A percentile compares a stretch with the other conserved stretches of the same genome.
Evolutionary conservation across 2,888 invertebrate species (phyloP).

Genomic region (Helleia helle): DNA sequence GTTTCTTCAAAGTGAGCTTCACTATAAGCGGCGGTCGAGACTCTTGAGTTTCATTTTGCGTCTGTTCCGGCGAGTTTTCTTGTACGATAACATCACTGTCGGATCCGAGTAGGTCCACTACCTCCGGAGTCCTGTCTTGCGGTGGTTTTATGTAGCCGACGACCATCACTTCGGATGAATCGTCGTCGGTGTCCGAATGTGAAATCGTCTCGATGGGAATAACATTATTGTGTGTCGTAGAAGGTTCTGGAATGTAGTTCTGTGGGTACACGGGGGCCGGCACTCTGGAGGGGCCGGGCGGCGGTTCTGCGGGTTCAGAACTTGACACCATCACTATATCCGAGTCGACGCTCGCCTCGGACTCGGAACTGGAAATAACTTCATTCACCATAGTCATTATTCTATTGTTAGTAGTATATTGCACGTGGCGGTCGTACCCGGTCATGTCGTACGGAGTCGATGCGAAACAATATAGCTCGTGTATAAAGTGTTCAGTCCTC

Average conservation of each 20-base stretch:
- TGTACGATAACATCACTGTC: conserved; percentile 66
- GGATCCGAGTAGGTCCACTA: conserved; percentile 75
- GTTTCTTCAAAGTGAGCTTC: conserved; percentile 35
- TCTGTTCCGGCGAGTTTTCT: conserved; percentile 32
- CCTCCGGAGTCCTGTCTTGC: conserved; percentile 77
- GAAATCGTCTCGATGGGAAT: conserved; percentile 64
- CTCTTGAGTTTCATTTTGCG: conserved; percentile 20
- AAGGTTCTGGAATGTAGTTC: conserved; percentile 36
- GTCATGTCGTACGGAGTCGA: conserved; percentile 89
- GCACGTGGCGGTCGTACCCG: conserved; percentile 82
- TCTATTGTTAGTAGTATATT: conserved; percentile 74
- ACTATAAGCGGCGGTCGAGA: conserved; percentile 17
- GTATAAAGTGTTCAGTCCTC: conserved; percentile 89
- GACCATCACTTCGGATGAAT: conserved; percentile 74
- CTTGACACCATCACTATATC: conserved; percentile 52
- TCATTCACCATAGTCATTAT: conserved; percentile 74
- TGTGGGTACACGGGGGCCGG: conserved; percentile 40
- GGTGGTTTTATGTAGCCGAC: conserved; percentile 79
- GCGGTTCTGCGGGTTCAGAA: conserved; percentile 34
- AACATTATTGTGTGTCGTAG: conserved; percentile 30
- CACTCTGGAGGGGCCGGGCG: conserved; percentile 32
- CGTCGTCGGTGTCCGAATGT: conserved; percentile 61
- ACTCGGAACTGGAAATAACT: conserved; percentile 55
- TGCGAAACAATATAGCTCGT: conserved; percentile 91
- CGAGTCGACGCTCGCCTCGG: conserved; percentile 46